Conservation (phyloP, 2,888 invertebrate species). For the Elysia crispata region DNA sequence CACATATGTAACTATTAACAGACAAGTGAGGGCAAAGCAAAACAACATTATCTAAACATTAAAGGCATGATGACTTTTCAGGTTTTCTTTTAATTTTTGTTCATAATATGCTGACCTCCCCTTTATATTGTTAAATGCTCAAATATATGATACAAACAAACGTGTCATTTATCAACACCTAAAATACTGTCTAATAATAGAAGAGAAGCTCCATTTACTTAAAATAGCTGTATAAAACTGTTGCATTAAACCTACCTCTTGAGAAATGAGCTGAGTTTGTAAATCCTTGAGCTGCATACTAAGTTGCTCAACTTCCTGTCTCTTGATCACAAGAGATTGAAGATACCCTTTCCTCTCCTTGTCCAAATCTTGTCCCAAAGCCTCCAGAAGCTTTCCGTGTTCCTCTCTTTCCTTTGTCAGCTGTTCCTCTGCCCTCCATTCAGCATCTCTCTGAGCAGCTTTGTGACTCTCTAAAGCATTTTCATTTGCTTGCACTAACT, state of each 20-base stretch:
- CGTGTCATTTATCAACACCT: no score
- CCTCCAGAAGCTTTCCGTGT: constrained; percentile 25
- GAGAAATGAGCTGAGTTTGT: constrained; percentile 23
- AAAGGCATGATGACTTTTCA: no score
- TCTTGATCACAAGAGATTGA: not conserved
- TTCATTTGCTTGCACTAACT: not conserved
- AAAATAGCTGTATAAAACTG: no score
- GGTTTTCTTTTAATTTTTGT: no score
- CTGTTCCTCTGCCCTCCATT: not conserved
- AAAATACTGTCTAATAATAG: no score
- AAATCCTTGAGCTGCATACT: constrained; percentile 29
- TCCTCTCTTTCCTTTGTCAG: constrained; percentile 38
- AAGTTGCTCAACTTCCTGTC: constrained; percentile 36
- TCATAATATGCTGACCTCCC: no score
- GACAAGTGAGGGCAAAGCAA: no score
- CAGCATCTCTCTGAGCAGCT: not conserved
- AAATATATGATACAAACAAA: no score
- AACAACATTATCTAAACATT: no score
- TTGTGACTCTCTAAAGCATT: not conserved
- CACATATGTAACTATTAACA: no score
- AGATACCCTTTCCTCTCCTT: constrained; percentile 42
- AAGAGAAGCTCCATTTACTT: no score
- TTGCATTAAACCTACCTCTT: constrained; percentile 23
- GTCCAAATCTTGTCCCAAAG: constrained; percentile 31
- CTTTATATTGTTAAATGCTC: no score